These are phyloP conservation scores for Plagiodera versicolora DNA, from an alignment of 2,888 invertebrate genomes.

Conservation along the genomic window DNA sequence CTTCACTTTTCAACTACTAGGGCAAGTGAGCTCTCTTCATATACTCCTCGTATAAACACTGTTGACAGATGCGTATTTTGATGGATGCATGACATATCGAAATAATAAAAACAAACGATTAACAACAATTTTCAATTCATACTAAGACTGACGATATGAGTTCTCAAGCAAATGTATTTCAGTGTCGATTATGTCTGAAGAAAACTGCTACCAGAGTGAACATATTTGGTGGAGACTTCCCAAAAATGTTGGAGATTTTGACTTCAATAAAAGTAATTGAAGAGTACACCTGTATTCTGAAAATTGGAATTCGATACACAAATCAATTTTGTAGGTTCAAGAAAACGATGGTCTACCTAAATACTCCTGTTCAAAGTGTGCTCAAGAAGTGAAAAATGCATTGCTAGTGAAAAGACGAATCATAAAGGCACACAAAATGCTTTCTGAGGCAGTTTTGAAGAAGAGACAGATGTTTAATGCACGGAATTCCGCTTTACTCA, in stretches of 20 bases:
- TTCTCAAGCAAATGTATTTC: conserved; percentile 23
- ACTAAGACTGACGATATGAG: no score
- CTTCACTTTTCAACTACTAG: no score
- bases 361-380: conserved; percentile 43
- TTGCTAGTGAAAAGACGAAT: conserved; percentile 41
- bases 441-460: conserved; percentile 28
- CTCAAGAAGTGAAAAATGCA: conserved; percentile 41
- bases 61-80: no score
- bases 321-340: conserved; percentile 36
- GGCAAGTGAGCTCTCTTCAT: no score
- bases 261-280: conserved; percentile 42
- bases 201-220: conserved; percentile 36
- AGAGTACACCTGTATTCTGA: no score
- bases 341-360: conserved; percentile 41
- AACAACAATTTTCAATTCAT: no score
- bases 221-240: conserved; percentile 41
- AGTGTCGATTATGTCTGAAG: conserved; percentile 44
- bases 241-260: conserved; percentile 43
- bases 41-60: no score
- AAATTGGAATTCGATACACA: no score
- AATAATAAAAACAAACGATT: no score
- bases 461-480: conserved; percentile 10
- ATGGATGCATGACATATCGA: no score
- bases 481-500: not conserved
- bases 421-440: conserved; percentile 40